Conservation (phyloP, 1,140 invertebrate genomes). For the Hypothenemus hampei region DNA sequence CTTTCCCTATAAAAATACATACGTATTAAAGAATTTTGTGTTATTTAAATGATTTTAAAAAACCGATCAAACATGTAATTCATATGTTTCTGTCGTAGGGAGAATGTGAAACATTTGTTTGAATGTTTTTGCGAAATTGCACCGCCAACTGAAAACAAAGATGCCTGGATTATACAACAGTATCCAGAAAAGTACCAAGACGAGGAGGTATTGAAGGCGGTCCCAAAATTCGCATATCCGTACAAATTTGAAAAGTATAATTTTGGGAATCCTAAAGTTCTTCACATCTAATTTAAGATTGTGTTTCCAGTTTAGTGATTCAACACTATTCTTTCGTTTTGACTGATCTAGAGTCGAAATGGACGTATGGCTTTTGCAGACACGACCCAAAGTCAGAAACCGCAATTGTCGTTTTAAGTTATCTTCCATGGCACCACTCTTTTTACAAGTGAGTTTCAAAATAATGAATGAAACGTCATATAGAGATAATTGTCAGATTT, state of each 20-base stretch:
- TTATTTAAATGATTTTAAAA: neutral
- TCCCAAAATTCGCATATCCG: slow-evolving; percentile 82
- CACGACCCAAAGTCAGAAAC: slow-evolving; percentile 79
- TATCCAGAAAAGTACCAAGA: slow-evolving; percentile 71
- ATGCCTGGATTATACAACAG: slow-evolving; percentile 70
- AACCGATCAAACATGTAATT: neutral
- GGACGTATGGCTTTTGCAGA: slow-evolving; percentile 93
- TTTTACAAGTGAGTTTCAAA: slow-evolving; percentile 73
- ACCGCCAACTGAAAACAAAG: slow-evolving; percentile 54
- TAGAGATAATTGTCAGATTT: slow-evolving; percentile 37
- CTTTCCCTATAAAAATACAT: too few species aligned
- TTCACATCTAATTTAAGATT: neutral
- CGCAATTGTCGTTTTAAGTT: slow-evolving; percentile 74
- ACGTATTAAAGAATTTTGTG: neutral
- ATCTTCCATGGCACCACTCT: slow-evolving; percentile 91
- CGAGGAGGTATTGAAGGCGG: slow-evolving; percentile 70
- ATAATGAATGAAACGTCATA: neutral
- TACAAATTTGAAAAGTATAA: slow-evolving; percentile 72
- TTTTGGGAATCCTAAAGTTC: slow-evolving; percentile 9
- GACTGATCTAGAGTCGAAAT: slow-evolving; percentile 89
- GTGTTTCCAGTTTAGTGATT: slow-evolving; percentile 60
- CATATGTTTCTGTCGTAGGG: slow-evolving; percentile 48
- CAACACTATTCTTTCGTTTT: slow-evolving; percentile 91
- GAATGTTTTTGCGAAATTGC: slow-evolving; percentile 81
- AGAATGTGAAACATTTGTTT: slow-evolving; percentile 73